Percentiles rank a stretch among this genome's conserved stretches.
These are phyloP conservation scores for Plumapathes pennacea DNA, from an alignment of 92 coral and sea anemone species.

Conservation along the genomic window DNA sequence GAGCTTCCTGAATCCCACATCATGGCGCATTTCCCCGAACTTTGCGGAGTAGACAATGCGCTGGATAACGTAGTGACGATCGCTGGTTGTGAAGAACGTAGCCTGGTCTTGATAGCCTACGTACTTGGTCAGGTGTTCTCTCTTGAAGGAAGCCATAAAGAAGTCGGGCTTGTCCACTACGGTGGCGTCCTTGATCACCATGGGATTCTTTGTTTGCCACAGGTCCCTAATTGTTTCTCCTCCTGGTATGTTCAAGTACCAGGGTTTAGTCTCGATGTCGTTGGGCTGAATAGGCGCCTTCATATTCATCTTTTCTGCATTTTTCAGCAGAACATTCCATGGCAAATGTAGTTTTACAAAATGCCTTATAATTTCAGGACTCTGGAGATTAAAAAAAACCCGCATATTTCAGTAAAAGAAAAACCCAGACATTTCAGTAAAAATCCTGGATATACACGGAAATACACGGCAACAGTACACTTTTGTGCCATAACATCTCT, in stretches of 20 bases:
- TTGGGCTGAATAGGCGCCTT: constrained; percentile 76
- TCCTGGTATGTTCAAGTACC: constrained; percentile 51
- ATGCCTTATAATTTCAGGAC: constrained; percentile 51
- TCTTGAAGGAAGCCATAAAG: constrained; percentile 78
- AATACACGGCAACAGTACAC: too few species aligned
- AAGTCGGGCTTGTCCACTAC: constrained; percentile 49
- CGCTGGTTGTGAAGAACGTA: constrained; percentile 49
- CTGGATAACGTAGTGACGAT: constrained; percentile 59
- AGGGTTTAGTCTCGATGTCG: constrained; percentile 55
- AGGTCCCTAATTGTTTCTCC: constrained; percentile 32
- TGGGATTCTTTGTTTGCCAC: constrained; percentile 48
- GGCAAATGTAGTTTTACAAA: constrained; percentile 86
- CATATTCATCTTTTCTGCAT: constrained; percentile 71
- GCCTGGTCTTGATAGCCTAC: constrained; percentile 35
- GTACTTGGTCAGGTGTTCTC: constrained; percentile 41
- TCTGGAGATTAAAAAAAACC: constrained; percentile 30
- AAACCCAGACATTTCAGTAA: not conserved
- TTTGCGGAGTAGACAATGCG: constrained; percentile 56
- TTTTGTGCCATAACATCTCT: too few species aligned
- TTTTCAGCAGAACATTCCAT: constrained; percentile 53
- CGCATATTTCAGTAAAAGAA: too few species aligned
- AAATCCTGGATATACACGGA: too few species aligned
- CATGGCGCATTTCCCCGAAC: constrained; percentile 60
- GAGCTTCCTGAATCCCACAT: constrained; percentile 65
- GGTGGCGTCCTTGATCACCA: constrained; percentile 48